phyloP scores from a whole-genome alignment of 1,140 invertebrate genomes.

The Nebria ingens region DNA sequence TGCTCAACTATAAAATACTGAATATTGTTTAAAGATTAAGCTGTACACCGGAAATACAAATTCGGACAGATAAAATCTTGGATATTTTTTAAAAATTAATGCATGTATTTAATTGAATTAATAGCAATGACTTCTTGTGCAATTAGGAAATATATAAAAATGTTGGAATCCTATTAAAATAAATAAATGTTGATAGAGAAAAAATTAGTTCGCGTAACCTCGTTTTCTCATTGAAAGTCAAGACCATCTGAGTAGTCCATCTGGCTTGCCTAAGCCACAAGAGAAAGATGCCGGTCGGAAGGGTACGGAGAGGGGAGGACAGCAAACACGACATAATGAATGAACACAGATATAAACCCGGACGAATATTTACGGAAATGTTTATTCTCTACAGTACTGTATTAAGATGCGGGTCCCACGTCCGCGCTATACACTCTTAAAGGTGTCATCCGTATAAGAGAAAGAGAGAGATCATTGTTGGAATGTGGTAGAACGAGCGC shows the following conservation, averaged over 20 bases:
- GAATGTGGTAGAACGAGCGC: neutral
- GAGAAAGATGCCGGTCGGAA: neutral
- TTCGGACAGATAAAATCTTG: too few species aligned
- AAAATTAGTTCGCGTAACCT: neutral
- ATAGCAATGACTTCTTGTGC: too few species aligned
- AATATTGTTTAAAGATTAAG: too few species aligned
- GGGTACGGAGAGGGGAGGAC: neutral
- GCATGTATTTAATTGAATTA: too few species aligned
- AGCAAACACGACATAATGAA: neutral
- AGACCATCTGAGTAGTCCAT: neutral
- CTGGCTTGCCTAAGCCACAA: too few species aligned
- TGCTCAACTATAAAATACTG: too few species aligned
- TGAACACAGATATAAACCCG: slow-evolving; percentile 7
- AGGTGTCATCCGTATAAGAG: neutral
- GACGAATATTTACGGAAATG: neutral
- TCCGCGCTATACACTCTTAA: neutral
- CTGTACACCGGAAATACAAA: too few species aligned
- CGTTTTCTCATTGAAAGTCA: neutral
- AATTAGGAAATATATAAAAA: neutral
- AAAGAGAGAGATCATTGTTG: too few species aligned
- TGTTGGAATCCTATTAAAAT: neutral
- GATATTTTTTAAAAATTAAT: too few species aligned
- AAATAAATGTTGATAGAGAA: neutral
- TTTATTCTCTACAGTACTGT: neutral
- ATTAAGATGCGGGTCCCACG: neutral